These are phyloP conservation scores for Bactericera cockerelli DNA, from an alignment of 1,140 invertebrate genomes.

Conservation along the genomic window DNA sequence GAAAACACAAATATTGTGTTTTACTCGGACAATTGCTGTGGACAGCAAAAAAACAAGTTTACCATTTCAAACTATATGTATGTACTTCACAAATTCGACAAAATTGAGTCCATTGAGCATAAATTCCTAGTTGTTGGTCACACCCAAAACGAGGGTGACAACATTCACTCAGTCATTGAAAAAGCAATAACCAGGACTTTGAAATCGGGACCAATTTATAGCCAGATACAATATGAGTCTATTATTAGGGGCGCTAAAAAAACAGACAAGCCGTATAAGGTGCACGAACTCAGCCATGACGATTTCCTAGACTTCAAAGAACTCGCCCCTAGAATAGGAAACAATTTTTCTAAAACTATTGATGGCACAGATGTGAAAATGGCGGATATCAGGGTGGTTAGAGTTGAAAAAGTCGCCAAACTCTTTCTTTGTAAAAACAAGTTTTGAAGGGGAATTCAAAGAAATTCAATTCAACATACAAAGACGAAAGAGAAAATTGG, in stretches of 20 bases:
- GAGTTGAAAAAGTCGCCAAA: no score
- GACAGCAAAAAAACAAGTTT: conserved; percentile 18
- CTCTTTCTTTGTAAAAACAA: no score
- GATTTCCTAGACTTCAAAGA: neutral
- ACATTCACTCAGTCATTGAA: conserved; percentile 27
- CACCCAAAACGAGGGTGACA: conserved; percentile 30
- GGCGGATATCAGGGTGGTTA: no score
- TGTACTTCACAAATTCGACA: conserved; percentile 18
- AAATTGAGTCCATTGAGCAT: conserved; percentile 26
- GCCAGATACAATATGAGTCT: conserved; percentile 16
- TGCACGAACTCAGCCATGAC: conserved; percentile 6
- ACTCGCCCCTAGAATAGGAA: no score
- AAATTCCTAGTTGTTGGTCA: conserved; percentile 31
- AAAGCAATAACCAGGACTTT: conserved; percentile 22
- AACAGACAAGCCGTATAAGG: conserved; percentile 10
- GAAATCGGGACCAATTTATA: conserved; percentile 27
- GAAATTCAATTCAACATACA: no score
- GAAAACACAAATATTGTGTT: conserved; percentile 10
- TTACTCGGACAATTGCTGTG: conserved; percentile 13
- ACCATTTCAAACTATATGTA: no score
- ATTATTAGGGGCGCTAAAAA: conserved; percentile 10
- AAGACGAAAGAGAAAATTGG: no score
- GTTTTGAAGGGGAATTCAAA: no score
- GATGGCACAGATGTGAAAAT: no score
- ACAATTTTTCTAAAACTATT: no score